Base-by-base conservation (phyloP, 35 echinoderm and acorn worm genomes). In the Ophiothrix spiculata region DNA sequence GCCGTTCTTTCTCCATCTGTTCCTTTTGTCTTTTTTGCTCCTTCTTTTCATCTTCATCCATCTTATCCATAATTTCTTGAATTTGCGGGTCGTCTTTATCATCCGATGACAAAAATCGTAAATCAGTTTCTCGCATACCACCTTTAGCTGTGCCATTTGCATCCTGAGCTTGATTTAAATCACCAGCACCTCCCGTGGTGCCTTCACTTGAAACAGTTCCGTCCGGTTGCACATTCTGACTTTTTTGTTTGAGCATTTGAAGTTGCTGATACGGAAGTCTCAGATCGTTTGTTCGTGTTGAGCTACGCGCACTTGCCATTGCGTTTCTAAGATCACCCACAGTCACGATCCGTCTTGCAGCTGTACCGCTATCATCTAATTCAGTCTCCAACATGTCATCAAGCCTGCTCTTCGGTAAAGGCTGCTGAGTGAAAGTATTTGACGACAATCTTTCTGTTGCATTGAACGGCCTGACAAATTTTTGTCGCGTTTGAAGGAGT, bases 401-500 rank as follows among this genome's bases (percentile, higher is more conserved):
- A 0, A 39, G 86, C 40, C 33, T 84, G 33, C 25, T 63, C 17
- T 60, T 60, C 33, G 81, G 63, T 40, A 8, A 99, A 76, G 40
- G 94, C 89, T 76, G 96, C 86, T 78, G 77, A 79, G 25, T n/a
- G 23, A 28, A 13, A 63, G 86, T 12, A 84, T 45, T 38, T 91
- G 42, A 36, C 84, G 45, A 87, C 82, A 80, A 81, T 91, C 39
- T 40, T 54, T 76, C 76, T 63, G 76, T 37, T 10, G 92, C 87
- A 69, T 91, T 89, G 0, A 91, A 75, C 19, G 90, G 85, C 63
- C 76, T 79, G 4, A 76, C 83, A 35, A 88, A 63, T 31, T 76
- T 69, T 40, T 88, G 84, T 32, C 54, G 92, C 45, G 94, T 81
- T 79, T 90, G 85, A 74, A 94, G 83, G 10, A 99, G 79, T n/a